Base-by-base conservation (phyloP, 2,888 invertebrate genomes). In the Agrochola litura region DNA sequence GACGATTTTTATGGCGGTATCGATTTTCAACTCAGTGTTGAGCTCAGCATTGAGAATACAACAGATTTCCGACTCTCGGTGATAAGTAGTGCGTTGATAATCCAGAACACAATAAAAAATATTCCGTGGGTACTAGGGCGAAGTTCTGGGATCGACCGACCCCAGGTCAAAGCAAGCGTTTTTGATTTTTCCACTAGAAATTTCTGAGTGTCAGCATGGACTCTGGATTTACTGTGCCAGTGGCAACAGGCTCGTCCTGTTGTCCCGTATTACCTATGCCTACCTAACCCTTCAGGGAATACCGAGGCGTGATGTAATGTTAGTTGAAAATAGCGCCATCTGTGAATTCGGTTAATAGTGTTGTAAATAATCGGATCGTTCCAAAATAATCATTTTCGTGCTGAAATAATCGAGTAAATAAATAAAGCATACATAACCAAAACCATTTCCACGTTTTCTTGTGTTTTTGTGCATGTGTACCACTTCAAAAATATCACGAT, bases 321-420 rank as follows among this genome's bases (percentile, higher is more conserved):
- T 73, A 66, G 30, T 58, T 68, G 6, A 25, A 64, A 79, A 68
- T 22, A 84, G 46, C 70, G 70, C 73, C 82, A 84, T 79, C 84
- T 82, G 22, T 82, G 49, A 63, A 60, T 56, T 25, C 5, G 1
- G 8, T 52, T 6, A 30, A 64, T 56, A 79, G 80, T 71, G 80
- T 80, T 78, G 81, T 65, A 37, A 80, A 52, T 73, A n/a, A 25
- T 73, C 58, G 25, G 19, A 54, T 65, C 1, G 22, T 58, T 16
- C 58, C 9, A 16, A 56, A 70, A 14, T 37, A 22, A 43, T 14
- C 0, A 25, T 16, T 79, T 58, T 56, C 1, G 0, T 37, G 3
- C 16, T 3, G 16, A n/a, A n/a, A 37, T 37, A 25, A 0, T 22
- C 14, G 3, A 37, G 8, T 52, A 52, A n/a, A 22, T 22, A 52